These are phyloP conservation scores for Spodoptera picta DNA, from an alignment of 2,888 invertebrate genomes.

Conservation along the genomic window DNA sequence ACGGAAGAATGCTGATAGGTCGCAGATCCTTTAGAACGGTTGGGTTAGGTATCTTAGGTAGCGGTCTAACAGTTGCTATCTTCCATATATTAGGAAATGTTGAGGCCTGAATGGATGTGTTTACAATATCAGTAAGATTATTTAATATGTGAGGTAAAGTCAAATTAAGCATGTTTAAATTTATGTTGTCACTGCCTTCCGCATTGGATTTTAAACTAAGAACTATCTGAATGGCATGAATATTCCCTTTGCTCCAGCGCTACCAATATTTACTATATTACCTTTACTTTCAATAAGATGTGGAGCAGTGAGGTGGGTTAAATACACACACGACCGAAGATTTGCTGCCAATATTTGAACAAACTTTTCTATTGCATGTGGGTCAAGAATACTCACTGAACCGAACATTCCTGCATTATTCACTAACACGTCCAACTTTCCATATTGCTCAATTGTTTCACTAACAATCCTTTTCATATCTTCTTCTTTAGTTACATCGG, in stretches of 20 bases:
- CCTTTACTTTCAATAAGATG: conserved; percentile 91
- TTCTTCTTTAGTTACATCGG: conserved; percentile 57
- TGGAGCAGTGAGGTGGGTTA: conserved; percentile 90
- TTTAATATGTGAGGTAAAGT: too few relatives aligned
- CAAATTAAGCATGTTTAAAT: too few relatives aligned
- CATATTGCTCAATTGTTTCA: conserved; percentile 53
- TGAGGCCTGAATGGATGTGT: too few relatives aligned
- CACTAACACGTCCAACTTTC: conserved; percentile 63
- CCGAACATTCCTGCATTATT: conserved; percentile 61
- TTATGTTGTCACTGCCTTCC: too few relatives aligned
- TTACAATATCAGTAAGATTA: too few relatives aligned
- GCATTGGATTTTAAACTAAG: too few relatives aligned
- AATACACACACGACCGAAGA: conserved; percentile 58
- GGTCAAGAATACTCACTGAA: conserved; percentile 50
- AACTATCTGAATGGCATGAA: too few relatives aligned
- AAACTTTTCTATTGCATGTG: conserved; percentile 56
- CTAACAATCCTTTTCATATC: conserved; percentile 54
- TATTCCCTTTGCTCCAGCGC: conserved; percentile 75
- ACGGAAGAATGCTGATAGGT: too few relatives aligned
- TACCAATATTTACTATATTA: conserved; percentile 96
- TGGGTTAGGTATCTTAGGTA: too few relatives aligned
- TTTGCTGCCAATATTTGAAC: conserved; percentile 60
- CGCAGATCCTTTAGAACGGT: too few relatives aligned
- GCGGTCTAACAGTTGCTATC: too few relatives aligned
- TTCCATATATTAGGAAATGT: too few relatives aligned